These are phyloP conservation scores for Natrix natrix DNA, from an alignment of 2,797 vertebrate genomes.

Conservation along the genomic window DNA sequence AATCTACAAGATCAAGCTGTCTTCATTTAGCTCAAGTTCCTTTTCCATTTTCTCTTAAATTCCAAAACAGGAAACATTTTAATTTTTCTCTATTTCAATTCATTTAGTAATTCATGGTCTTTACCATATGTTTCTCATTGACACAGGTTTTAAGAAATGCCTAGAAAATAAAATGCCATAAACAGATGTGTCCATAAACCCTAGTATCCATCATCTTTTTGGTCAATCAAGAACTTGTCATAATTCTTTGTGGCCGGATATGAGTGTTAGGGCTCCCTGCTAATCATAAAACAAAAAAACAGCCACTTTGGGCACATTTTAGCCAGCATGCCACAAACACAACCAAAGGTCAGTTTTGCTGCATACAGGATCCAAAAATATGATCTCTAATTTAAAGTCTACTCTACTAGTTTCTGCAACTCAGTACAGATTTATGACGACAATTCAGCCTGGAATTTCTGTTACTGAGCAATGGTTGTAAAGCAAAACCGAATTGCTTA, in stretches of 20 bases:
- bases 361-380: too few species aligned
- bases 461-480: not conserved
- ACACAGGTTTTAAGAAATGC: not conserved
- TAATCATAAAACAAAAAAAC: not conserved
- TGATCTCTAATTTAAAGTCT: too few species aligned
- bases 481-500: not conserved
- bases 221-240: not conserved
- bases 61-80: not conserved
- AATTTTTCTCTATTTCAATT: not conserved
- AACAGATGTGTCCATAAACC: not conserved
- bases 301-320: not conserved
- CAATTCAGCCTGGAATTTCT: not conserved
- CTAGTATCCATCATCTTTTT: not conserved
- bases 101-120: not conserved
- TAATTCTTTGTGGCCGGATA: not conserved
- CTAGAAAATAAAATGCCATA: not conserved
- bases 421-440: not conserved
- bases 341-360: too few species aligned
- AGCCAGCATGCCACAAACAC: too few species aligned
- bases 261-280: not conserved
- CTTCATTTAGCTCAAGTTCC: not conserved
- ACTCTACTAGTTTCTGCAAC: too few species aligned
- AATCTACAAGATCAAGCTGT: not conserved
- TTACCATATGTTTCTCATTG: not conserved
- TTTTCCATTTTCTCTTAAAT: not conserved